These are phyloP conservation scores for Anarhynchus alexandrinus DNA, from an alignment of 2,113 vertebrate species.

Conservation along the genomic window DNA sequence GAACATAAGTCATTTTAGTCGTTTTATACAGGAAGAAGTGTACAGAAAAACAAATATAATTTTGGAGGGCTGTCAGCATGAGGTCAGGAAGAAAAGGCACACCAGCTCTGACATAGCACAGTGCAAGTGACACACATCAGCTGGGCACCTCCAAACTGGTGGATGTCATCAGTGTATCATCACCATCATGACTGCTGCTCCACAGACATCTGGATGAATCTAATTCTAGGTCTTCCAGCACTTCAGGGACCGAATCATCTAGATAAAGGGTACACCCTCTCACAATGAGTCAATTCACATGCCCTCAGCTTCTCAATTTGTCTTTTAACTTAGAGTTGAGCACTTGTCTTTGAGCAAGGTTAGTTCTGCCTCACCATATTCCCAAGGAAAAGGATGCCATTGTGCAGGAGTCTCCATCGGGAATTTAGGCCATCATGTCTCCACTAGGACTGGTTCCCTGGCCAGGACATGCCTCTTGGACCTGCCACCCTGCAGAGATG, in stretches of 20 bases:
- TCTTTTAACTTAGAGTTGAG: background rate
- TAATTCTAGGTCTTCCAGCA: background rate
- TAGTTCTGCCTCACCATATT: background rate
- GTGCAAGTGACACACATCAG: accelerated
- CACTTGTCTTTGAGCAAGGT: background rate
- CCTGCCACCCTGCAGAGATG: background rate
- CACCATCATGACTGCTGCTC: background rate
- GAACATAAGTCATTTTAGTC: background rate
- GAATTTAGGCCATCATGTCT: background rate
- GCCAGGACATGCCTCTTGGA: background rate
- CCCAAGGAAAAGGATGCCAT: background rate
- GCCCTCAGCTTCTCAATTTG: background rate
- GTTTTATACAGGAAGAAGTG: background rate
- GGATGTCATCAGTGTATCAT: background rate
- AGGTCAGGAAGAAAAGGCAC: background rate
- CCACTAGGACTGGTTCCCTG: background rate
- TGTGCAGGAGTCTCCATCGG: background rate
- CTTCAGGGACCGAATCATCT: background rate
- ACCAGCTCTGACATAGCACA: background rate
- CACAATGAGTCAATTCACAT: background rate
- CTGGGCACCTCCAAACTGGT: background rate
- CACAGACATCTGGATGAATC: background rate
- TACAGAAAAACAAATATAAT: background rate
- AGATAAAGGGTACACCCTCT: background rate
- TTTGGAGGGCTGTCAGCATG: background rate